Base-by-base conservation (phyloP, 2,113 vertebrate genomes). In the Colossoma macropomum region DNA sequence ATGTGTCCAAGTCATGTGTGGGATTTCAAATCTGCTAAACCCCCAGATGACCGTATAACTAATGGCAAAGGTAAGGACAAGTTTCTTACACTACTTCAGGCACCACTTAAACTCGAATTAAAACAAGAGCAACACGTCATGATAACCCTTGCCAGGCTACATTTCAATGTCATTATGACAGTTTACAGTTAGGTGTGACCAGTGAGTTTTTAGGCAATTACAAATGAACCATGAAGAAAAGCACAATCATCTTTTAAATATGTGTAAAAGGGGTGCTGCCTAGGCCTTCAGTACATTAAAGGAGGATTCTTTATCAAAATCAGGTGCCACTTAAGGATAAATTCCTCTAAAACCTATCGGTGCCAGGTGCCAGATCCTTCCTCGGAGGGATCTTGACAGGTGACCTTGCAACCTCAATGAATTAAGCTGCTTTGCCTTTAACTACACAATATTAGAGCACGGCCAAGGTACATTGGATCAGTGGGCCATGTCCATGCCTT, bases 391-490 rank as follows among this genome's bases (percentile, higher is more conserved):
- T 45, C 41, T 9, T 8, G 41, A 45, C 41, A 45, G 10, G 41
- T 11, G 41, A 45, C 41, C 41, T 45, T 11, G 9, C 41, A 45
- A 45, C 41, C 41, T 45, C 41, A 23, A 30, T 78, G n/a, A 68
- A 62, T 66, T 41, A 78, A 77, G n/a, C 56, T 79, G 76, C 23
- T 74, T 74, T 74, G 68, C 10, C 27, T 19, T 65, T 25, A 65
- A 15, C n/a, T 23, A 65, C 21, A 23, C 0, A 72, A 59, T 17
- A 83, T 48, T 78, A 45, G 50, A 56, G 27, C 41, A 5, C 1
- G 10, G 41, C 41, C 5, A 45, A 45, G 41, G 6, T 45, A 45
- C 41, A 45, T 11, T 66, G 63, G 27, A 68, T 13, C 21, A 72
- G 19, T 8, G 12, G 1, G 45, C 25, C 32, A 2, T 73, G 70